phyloP scores from a whole-genome alignment of 1,140 invertebrate genomes.

The Trachelipus rathkii region DNA sequence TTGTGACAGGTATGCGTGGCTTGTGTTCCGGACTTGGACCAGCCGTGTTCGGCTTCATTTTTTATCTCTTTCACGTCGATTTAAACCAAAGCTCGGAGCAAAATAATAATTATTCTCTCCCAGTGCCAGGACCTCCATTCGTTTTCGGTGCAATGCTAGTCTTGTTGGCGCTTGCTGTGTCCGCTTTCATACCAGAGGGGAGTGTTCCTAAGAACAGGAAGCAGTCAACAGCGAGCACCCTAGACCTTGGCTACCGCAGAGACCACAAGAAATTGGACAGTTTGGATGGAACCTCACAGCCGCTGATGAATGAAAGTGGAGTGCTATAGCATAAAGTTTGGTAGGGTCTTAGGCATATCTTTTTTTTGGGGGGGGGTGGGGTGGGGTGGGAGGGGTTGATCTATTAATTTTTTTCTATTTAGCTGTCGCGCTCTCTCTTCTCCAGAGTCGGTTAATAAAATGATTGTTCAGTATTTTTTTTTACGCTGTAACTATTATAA shows the following conservation, averaged over 20 bases:
- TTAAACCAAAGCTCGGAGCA: conserved; percentile 60
- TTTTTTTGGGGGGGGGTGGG: too few species aligned
- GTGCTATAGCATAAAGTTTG: conserved; percentile 39
- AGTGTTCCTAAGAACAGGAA: conserved; percentile 29
- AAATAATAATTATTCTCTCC: conserved; percentile 49
- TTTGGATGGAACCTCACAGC: conserved; percentile 43
- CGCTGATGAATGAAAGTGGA: conserved; percentile 46
- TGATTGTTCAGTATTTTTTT: too few species aligned
- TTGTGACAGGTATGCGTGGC: conserved; percentile 94
- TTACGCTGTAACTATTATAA: too few species aligned
- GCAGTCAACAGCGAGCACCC: conserved; percentile 42
- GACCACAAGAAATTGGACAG: conserved; percentile 46
- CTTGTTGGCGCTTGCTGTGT: conserved; percentile 86
- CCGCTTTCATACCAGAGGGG: conserved; percentile 79
- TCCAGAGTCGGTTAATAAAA: too few species aligned
- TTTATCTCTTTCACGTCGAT: conserved; percentile 98
- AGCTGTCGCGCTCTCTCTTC: too few species aligned
- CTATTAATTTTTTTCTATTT: too few species aligned
- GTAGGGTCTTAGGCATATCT: conserved; percentile 12
- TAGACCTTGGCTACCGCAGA: conserved; percentile 46
- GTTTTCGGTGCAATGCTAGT: conserved; percentile 96
- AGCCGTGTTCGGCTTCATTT: conserved; percentile 95
- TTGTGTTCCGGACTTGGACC: conserved; percentile 89
- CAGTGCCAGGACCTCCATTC: conserved; percentile 98
- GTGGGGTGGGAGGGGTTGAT: too few species aligned